Base-by-base conservation (phyloP, 2,797 vertebrate species). In the Girardinus metallicus region DNA sequence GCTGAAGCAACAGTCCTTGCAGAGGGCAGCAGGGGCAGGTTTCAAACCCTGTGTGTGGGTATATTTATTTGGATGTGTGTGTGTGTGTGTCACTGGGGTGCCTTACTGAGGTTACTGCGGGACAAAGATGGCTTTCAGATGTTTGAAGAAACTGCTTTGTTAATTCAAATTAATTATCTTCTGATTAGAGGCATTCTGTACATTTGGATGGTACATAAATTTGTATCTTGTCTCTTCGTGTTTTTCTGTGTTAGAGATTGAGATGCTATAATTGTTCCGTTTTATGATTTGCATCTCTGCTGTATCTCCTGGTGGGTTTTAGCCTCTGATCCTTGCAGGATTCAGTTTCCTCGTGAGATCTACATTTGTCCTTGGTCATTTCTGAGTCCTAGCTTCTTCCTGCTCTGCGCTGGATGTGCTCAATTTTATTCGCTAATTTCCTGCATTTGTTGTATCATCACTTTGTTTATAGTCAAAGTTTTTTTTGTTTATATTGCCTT, bases 1-100 rank as follows among this genome's bases (percentile, higher is more conserved):
- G 94, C 93, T 94, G 93, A 74, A 89, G 78, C 89, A 93, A 92
- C 90, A 94, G 11, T 73, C 86, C 79, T 83, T 80, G 74, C n/a
- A 60, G 75, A 78, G 41, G n/a, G 31, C 80, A 66, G 41, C n/a
- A 0, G 77, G 75, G 75, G 64, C n/a, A 71, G 29, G 83, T 80
- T 73, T 75, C 47, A 66, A 23, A 70, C 74, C 55, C 23, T 60
- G 36, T n/a, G 2, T 74, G 72, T 76, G 70, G 78, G 29, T 13
- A 46, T 74, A 46, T 41, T 66, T 76, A 70, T 79, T 39, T 74
- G 68, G 80, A 31, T 74, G 49, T 31, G 43, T 84, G 60, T 64
- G 75, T 60, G 72, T 70, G 60, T 64, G 75, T 60, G 72, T 70
- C 41, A 64, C 34, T 46, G 78, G 62, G n/a, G 81, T 34, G 36